Evolutionary conservation across 2,113 vertebrate genomes (phyloP).

Genomic region (Polypterus senegalus): DNA sequence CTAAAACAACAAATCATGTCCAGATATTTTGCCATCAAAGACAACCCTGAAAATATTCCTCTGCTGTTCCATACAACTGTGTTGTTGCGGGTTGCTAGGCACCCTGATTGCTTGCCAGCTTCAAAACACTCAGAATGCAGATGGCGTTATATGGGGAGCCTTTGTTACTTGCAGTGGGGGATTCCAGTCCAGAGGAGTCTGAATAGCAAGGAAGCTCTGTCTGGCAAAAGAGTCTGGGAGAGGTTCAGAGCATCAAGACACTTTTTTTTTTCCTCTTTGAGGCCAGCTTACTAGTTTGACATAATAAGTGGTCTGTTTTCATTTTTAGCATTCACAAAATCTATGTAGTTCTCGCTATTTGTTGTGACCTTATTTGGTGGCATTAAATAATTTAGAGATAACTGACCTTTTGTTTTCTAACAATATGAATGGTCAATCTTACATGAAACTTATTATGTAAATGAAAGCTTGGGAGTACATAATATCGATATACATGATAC

Average conservation of each 20-base stretch:
- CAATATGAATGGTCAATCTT: conserved; percentile 6
- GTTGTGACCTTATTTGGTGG: not conserved
- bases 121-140: conserved; percentile 11
- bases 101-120: not conserved
- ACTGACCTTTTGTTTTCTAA: conserved; percentile 10
- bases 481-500: not conserved
- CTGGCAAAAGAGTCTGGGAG: conserved; percentile 17
- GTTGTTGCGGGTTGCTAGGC: conserved; percentile 3
- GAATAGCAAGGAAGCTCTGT: conserved; percentile 39
- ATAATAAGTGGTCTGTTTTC: conserved; percentile 38
- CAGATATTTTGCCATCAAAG: not conserved
- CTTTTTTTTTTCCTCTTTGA: conserved; percentile 16
- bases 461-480: not conserved
- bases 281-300: conserved; percentile 26
- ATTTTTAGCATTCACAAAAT: conserved; percentile 12
- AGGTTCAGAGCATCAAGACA: conserved; percentile 21
- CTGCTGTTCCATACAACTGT: not conserved
- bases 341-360: conserved; percentile 11
- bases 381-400: conserved; percentile 8
- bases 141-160: conserved; percentile 13
- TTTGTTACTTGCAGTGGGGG: conserved; percentile 29
- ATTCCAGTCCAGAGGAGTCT: conserved; percentile 19
- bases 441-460: not conserved
- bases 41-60: not conserved
- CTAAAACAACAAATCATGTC: no score